These are phyloP conservation scores for Melanotaenia trifasciata DNA, from an alignment of 2,797 vertebrate species.

Conservation along the genomic window DNA sequence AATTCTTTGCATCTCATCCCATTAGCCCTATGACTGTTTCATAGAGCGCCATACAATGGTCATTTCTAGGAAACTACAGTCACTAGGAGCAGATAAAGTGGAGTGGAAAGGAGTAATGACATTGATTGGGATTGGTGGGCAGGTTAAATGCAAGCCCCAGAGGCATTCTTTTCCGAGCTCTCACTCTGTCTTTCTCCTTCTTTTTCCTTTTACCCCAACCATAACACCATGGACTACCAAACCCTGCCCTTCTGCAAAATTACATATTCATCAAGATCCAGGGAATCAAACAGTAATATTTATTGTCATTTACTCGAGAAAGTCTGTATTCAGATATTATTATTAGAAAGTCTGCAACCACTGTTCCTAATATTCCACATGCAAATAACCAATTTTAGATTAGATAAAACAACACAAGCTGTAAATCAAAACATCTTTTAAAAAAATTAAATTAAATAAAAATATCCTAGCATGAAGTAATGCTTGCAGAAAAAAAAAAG, in stretches of 20 bases:
- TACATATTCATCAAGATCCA: slow-evolving; percentile 69
- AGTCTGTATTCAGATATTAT: neutral
- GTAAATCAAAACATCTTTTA: neutral
- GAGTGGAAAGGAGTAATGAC: slow-evolving; percentile 92
- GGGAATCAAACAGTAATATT: slow-evolving; percentile 51
- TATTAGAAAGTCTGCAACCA: neutral
- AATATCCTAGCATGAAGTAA: slow-evolving; percentile 26
- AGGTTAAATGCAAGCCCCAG: slow-evolving; percentile 80
- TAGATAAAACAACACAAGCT: slow-evolving; percentile 23
- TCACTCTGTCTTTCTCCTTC: slow-evolving; percentile 35
- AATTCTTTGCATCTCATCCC: slow-evolving; percentile 99
- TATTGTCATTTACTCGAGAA: slow-evolving; percentile 59
- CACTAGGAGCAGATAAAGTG: slow-evolving; percentile 85
- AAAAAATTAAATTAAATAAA: too few relatives aligned
- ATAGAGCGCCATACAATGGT: slow-evolving; percentile 92
- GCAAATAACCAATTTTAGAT: slow-evolving; percentile 17
- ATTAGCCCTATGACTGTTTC: slow-evolving; percentile 98
- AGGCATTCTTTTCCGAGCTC: slow-evolving; percentile 60
- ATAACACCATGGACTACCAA: slow-evolving; percentile 57
- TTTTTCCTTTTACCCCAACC: slow-evolving; percentile 49
- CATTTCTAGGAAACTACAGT: slow-evolving; percentile 92
- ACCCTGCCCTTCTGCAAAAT: slow-evolving; percentile 56
- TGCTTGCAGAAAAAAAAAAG: slow-evolving; percentile 22
- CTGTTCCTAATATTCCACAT: slow-evolving; percentile 23
- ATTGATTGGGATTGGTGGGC: slow-evolving; percentile 92